Conservation (phyloP, 2,888 invertebrate species). For the Sialis lutaria region DNA sequence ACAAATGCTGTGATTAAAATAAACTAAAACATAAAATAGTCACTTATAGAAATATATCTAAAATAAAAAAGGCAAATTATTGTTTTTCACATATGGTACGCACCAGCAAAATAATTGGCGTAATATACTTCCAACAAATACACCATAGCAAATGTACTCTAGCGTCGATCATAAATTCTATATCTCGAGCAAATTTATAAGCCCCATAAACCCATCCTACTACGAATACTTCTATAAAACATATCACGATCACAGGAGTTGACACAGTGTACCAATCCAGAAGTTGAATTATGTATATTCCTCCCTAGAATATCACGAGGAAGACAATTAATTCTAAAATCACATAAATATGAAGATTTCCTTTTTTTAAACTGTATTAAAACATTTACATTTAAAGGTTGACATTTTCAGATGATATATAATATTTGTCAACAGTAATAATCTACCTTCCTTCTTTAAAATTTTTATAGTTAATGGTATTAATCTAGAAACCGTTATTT, state of each 20-base stretch:
- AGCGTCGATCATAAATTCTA: constrained; percentile 52
- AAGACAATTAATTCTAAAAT: no score
- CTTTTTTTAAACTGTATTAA: no score
- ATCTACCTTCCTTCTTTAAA: no score
- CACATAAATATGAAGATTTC: no score
- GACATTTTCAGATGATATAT: no score
- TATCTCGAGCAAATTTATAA: constrained; percentile 40
- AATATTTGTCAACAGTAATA: no score
- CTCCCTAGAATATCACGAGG: constrained; percentile 38
- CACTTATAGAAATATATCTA: no score
- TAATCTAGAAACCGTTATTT: no score
- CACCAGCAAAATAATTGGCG: constrained; percentile 51
- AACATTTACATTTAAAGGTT: no score
- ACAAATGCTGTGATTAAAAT: constrained; percentile 44
- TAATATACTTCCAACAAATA: constrained; percentile 51
- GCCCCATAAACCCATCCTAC: constrained; percentile 71
- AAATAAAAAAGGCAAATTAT: no score
- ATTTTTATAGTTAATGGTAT: no score
- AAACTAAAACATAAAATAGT: constrained; percentile 28
- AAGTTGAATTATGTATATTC: constrained; percentile 68
- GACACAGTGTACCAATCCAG: constrained; percentile 80
- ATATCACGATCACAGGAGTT: constrained; percentile 58
- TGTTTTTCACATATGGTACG: no score
- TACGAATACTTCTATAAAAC: constrained; percentile 60
- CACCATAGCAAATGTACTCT: constrained; percentile 46